These are phyloP conservation scores for Steromphala cineraria DNA, from an alignment of 2,888 invertebrate genomes.

Conservation along the genomic window DNA sequence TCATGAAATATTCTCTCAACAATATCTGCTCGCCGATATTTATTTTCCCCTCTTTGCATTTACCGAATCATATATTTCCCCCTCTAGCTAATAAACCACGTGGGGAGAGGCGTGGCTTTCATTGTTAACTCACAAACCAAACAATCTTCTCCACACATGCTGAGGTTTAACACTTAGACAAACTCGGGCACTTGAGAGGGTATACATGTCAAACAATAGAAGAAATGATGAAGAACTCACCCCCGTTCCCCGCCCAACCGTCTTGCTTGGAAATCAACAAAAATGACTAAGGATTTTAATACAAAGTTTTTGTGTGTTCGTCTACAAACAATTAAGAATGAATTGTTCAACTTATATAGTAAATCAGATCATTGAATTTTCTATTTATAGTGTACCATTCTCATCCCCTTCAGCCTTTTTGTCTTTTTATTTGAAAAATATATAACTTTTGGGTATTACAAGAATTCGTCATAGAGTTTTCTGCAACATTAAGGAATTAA, in stretches of 20 bases:
- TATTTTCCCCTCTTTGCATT: neutral
- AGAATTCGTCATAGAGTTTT: too few species aligned
- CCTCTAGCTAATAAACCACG: neutral
- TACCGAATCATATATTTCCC: neutral
- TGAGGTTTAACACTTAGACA: neutral
- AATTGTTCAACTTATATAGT: too few species aligned
- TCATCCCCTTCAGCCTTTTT: too few species aligned
- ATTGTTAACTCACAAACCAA: neutral
- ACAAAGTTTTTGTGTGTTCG: too few species aligned
- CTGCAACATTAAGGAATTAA: too few species aligned
- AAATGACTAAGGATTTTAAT: too few species aligned
- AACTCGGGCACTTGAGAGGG: neutral
- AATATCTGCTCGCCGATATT: neutral
- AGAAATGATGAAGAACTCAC: neutral
- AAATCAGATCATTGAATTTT: too few species aligned
- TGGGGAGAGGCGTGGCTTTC: neutral
- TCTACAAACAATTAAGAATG: too few species aligned
- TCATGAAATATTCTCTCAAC: neutral
- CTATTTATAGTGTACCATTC: too few species aligned
- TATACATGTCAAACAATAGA: neutral
- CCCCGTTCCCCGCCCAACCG: neutral
- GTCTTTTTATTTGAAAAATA: too few species aligned
- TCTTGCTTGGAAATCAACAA: too few species aligned
- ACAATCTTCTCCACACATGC: neutral
- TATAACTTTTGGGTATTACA: too few species aligned